Evolutionary conservation across 2,888 invertebrate genomes (phyloP).

Genomic region (Calameuta idolon): DNA sequence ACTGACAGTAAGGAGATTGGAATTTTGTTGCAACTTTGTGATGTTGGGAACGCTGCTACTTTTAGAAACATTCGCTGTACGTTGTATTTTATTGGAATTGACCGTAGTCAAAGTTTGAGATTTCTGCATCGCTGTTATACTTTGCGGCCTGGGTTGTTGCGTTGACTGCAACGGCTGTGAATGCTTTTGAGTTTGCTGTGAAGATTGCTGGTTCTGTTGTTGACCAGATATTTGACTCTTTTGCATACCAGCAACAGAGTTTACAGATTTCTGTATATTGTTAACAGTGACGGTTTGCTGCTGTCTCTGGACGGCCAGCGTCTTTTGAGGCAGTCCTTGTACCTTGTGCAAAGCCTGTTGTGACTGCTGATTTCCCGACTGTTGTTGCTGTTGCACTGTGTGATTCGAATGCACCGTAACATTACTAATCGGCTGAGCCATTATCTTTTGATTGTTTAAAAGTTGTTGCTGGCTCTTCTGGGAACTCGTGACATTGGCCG

Average conservation of each 20-base stretch:
- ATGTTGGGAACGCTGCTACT: conserved; percentile 56
- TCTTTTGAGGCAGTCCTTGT: conserved; percentile 44
- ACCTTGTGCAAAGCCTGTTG: conserved; percentile 43
- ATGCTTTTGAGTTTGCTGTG: conserved; percentile 24
- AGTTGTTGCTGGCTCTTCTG: conserved; percentile 31
- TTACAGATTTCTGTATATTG: conserved; percentile 45
- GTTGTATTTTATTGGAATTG: conserved; percentile 34
- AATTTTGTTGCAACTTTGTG: conserved; percentile 44
- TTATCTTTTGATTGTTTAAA: conserved; percentile 50
- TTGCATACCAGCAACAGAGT: conserved; percentile 41
- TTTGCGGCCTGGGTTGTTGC: conserved; percentile 38
- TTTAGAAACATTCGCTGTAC: conserved; percentile 43
- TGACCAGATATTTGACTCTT: conserved; percentile 37
- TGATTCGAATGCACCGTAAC: conserved; percentile 40
- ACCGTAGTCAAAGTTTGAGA: conserved; percentile 37
- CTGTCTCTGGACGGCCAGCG: conserved; percentile 41
- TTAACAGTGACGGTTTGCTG: conserved; percentile 38
- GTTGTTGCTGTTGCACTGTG: conserved; percentile 40
- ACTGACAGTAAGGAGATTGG: conserved; percentile 33
- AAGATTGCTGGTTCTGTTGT: conserved; percentile 13
- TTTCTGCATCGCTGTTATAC: conserved; percentile 37
- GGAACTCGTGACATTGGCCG: conserved; percentile 21
- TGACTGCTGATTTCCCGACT: conserved; percentile 26
- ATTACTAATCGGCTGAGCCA: conserved; percentile 24
- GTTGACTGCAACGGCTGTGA: conserved; percentile 19